phyloP scores from a whole-genome alignment of 2,113 vertebrate genomes.

The Apodemus sylvaticus region DNA sequence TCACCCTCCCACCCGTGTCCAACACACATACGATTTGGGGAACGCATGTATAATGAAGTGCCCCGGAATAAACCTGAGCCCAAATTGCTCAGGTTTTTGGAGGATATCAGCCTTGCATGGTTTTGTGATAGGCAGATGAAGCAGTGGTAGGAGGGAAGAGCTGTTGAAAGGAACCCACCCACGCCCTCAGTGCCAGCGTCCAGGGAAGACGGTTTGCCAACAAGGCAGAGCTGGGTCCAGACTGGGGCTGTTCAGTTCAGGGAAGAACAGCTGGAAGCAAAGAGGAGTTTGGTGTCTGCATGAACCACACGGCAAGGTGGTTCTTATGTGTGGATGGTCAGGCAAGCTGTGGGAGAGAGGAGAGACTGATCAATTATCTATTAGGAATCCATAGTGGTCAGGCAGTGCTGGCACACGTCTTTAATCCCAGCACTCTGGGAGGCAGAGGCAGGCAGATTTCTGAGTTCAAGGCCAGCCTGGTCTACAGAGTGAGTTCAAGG shows the following conservation, averaged over 20 bases:
- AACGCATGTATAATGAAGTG: background rate
- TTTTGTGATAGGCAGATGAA: background rate
- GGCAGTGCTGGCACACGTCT: too few species aligned
- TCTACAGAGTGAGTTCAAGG: too few species aligned
- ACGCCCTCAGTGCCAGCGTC: background rate
- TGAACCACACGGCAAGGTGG: background rate
- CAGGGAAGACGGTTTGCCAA: background rate
- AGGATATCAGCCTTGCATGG: background rate
- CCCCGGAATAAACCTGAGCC: constrained; percentile 29
- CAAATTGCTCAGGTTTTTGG: background rate
- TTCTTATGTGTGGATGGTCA: background rate
- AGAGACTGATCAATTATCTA: too few species aligned
- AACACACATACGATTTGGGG: background rate
- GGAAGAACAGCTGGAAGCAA: background rate
- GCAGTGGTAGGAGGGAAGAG: background rate
- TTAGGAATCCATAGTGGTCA: too few species aligned
- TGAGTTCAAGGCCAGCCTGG: too few species aligned
- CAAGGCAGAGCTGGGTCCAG: background rate
- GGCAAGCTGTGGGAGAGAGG: background rate
- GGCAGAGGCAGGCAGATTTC: too few species aligned
- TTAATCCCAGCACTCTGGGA: too few species aligned
- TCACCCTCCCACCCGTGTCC: background rate
- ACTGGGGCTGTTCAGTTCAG: background rate
- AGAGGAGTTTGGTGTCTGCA: background rate
- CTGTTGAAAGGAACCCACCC: background rate